Evolutionary conservation across 2,797 vertebrate genomes (phyloP).

Genomic region (Enteromius afrohamiltoni): DNA sequence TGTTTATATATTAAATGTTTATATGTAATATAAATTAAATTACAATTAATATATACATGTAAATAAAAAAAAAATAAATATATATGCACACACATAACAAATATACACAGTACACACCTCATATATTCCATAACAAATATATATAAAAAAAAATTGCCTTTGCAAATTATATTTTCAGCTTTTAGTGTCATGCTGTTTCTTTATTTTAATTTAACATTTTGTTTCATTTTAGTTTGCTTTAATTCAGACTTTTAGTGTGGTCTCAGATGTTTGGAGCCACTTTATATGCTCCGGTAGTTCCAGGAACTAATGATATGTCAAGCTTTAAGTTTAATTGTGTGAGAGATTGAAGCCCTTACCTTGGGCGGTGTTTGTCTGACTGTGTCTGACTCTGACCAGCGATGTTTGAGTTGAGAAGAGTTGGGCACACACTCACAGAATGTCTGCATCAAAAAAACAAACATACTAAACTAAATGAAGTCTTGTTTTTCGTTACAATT

Average conservation of each 20-base stretch:
- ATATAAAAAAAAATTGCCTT: too few species aligned
- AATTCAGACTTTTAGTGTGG: neutral
- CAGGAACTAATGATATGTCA: constrained; percentile 16
- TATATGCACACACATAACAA: too few species aligned
- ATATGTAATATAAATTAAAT: too few species aligned
- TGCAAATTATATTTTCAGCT: neutral
- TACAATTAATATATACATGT: too few species aligned
- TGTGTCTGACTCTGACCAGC: constrained; percentile 83
- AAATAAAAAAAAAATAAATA: too few species aligned
- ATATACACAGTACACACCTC: too few species aligned
- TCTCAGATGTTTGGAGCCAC: neutral
- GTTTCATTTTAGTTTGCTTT: neutral
- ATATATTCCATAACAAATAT: too few species aligned
- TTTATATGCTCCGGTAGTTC: constrained; percentile 12
- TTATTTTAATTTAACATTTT: neutral
- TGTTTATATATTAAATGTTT: too few species aligned
- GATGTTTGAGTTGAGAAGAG: constrained; percentile 82
- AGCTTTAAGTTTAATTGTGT: constrained; percentile 1
- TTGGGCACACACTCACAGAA: constrained; percentile 83
- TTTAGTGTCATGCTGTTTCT: too few species aligned
- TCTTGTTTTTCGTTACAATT: constrained; percentile 65
- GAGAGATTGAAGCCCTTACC: constrained; percentile 74
- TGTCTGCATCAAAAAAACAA: constrained; percentile 80
- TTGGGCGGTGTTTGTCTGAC: constrained; percentile 80
- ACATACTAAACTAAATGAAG: constrained; percentile 64